phyloP scores from a whole-genome alignment of 2,888 invertebrate genomes.

The Exocentrus adspersus region DNA sequence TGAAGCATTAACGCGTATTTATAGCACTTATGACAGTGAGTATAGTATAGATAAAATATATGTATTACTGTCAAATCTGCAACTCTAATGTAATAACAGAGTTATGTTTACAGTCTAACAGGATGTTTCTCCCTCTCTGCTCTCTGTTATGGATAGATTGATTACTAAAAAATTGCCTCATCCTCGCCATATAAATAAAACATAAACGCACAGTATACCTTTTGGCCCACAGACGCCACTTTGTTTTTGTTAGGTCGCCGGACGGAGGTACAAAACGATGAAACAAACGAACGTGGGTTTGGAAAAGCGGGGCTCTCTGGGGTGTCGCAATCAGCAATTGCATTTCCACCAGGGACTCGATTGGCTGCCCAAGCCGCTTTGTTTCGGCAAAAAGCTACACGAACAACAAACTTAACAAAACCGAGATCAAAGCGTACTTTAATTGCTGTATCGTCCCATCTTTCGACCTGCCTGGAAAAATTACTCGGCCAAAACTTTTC shows the following conservation, averaged over 20 bases:
- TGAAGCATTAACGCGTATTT: too few species aligned
- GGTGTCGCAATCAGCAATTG: conserved; percentile 59
- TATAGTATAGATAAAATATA: too few species aligned
- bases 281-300: conserved; percentile 50
- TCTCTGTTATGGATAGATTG: too few species aligned
- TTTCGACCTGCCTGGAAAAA: conserved; percentile 30
- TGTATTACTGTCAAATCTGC: too few species aligned
- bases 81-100: too few species aligned
- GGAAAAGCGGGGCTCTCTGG: conserved; percentile 50
- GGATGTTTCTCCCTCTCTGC: too few species aligned
- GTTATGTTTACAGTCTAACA: too few species aligned
- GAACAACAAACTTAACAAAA: conserved; percentile 45
- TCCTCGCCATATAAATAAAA: background rate
- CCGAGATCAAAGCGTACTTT: conserved; percentile 45
- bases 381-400: conserved; percentile 46
- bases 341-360: conserved; percentile 50
- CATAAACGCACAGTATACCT: background rate
- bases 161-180: too few species aligned
- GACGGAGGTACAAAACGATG: conserved; percentile 44
- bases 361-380: conserved; percentile 47
- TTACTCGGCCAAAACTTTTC: conserved; percentile 22
- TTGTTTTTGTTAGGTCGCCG: conserved; percentile 44
- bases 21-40: too few species aligned
- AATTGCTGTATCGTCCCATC: conserved; percentile 42
- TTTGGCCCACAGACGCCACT: conserved; percentile 32